Conservation (phyloP, 2,797 vertebrate species). For the Aeoliscus strigatus region DNA sequence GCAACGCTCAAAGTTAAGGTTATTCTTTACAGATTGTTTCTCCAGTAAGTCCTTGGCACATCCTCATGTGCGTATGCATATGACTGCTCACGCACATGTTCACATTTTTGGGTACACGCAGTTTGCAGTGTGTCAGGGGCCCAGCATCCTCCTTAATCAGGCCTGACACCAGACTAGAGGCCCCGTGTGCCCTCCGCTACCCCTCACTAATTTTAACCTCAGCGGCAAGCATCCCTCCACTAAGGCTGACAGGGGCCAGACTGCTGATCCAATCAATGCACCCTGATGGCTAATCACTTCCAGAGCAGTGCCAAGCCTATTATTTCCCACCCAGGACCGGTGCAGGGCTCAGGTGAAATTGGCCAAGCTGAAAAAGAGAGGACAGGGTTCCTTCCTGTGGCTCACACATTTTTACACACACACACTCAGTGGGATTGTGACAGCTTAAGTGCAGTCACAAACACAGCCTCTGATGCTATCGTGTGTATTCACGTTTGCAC, state of each 20-base stretch:
- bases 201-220: slow-evolving; percentile 62
- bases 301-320: slow-evolving; percentile 70
- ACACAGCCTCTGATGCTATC: slow-evolving; percentile 31
- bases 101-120: slow-evolving; percentile 32
- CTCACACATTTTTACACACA: slow-evolving; percentile 34
- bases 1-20: slow-evolving; percentile 21
- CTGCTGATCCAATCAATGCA: slow-evolving; percentile 59
- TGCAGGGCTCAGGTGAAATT: slow-evolving; percentile 68
- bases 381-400: slow-evolving; percentile 40
- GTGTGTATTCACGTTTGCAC: slow-evolving; percentile 26
- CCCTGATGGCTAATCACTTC: slow-evolving; percentile 78
- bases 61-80: slow-evolving; percentile 11
- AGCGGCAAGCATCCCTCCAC: slow-evolving; percentile 47
- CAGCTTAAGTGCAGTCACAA: slow-evolving; percentile 37
- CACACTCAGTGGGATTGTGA: slow-evolving; percentile 31
- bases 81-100: slow-evolving; percentile 21
- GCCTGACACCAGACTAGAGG: slow-evolving; percentile 70
- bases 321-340: slow-evolving; percentile 64
- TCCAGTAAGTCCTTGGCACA: slow-evolving; percentile 40
- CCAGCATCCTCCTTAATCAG: slow-evolving; percentile 68
- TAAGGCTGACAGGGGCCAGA: slow-evolving; percentile 58
- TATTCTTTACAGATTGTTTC: slow-evolving; percentile 46
- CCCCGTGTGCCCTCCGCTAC: slow-evolving; percentile 42
- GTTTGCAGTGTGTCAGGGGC: slow-evolving; percentile 45
- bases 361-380: slow-evolving; percentile 45